A percentile compares a stretch with the other conserved stretches of the same genome.
These are phyloP conservation scores for Zhuqinia jingwanae DNA, from an alignment of 2,888 invertebrate species.

Conservation along the genomic window DNA sequence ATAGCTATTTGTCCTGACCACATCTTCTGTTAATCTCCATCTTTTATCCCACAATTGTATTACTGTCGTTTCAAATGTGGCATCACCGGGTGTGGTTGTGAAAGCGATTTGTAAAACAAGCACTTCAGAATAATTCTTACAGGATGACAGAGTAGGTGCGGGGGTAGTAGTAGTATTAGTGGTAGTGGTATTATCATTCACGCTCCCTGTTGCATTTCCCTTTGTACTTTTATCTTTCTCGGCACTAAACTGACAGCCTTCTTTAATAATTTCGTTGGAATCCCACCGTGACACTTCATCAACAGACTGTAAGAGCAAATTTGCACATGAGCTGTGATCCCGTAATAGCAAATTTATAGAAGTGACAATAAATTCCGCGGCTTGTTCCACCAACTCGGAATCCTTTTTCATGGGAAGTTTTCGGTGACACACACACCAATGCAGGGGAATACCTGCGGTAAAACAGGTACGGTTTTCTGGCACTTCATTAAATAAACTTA, in stretches of 20 bases:
- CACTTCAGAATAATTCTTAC: conserved; percentile 3
- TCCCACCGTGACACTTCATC: conserved; percentile 59
- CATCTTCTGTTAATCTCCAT: conserved; percentile 70
- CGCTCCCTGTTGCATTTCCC: not conserved
- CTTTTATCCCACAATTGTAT: conserved; percentile 63
- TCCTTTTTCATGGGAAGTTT: conserved; percentile 46
- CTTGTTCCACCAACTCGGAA: conserved; percentile 15
- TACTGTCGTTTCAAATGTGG: conserved; percentile 70
- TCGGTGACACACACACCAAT: conserved; percentile 54
- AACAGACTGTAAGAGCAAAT: conserved; percentile 38
- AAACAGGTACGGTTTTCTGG: conserved; percentile 45
- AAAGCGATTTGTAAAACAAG: conserved; percentile 61
- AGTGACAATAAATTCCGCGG: conserved; percentile 49
- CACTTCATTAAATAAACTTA: conserved; percentile 54
- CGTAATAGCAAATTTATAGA: conserved; percentile 46
- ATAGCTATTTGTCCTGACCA: conserved; percentile 63
- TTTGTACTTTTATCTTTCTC: not conserved
- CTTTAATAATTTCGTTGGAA: conserved; percentile 47
- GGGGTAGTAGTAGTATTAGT: too few species aligned
- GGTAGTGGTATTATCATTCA: not conserved
- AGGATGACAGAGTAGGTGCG: too few species aligned
- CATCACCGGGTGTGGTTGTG: conserved; percentile 47
- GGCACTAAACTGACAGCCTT: conserved; percentile 15
- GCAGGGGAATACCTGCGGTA: conserved; percentile 27
- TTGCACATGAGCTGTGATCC: conserved; percentile 9